Conservation (phyloP, 2,113 vertebrate genomes). For the Etia nguti region DNA sequence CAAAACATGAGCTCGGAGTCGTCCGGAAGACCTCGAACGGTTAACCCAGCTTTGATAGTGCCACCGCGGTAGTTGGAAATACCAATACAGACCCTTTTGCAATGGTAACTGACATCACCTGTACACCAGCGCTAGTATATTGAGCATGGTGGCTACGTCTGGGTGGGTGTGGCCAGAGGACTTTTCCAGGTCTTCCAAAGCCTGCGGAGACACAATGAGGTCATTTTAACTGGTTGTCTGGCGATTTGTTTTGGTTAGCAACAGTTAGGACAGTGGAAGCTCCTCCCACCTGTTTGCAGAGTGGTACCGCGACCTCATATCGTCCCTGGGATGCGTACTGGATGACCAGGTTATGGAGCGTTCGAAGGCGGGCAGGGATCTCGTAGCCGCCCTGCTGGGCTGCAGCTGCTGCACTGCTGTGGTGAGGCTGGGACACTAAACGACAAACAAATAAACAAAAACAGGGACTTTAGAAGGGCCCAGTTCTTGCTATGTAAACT, state of each 20-base stretch:
- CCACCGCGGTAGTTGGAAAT: background rate
- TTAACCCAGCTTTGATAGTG: background rate
- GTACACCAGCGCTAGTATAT: slow-evolving; percentile 86
- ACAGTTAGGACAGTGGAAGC: too few relatives aligned
- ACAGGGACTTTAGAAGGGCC: background rate
- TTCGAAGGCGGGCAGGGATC: slow-evolving; percentile 82
- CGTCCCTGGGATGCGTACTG: slow-evolving; percentile 86
- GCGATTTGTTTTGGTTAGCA: background rate
- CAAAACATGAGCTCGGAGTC: background rate
- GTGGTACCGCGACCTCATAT: slow-evolving; percentile 85
- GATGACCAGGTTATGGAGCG: slow-evolving; percentile 87
- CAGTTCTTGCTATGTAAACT: background rate
- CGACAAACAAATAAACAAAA: background rate
- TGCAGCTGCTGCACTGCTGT: slow-evolving; percentile 62
- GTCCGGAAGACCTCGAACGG: background rate
- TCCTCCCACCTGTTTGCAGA: slow-evolving; percentile 76
- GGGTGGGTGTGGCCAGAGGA: slow-evolving; percentile 86
- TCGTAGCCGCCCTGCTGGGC: slow-evolving; percentile 85
- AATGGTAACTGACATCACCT: slow-evolving; percentile 61
- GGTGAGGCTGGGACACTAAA: slow-evolving; percentile 53
- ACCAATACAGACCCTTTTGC: background rate
- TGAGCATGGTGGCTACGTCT: slow-evolving; percentile 88
- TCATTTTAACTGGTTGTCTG: background rate
- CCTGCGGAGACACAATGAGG: slow-evolving; percentile 50
- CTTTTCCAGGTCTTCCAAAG: slow-evolving; percentile 85